Evolutionary conservation across 2,797 vertebrate species (phyloP).

Genomic region (Acanthornis magna): DNA sequence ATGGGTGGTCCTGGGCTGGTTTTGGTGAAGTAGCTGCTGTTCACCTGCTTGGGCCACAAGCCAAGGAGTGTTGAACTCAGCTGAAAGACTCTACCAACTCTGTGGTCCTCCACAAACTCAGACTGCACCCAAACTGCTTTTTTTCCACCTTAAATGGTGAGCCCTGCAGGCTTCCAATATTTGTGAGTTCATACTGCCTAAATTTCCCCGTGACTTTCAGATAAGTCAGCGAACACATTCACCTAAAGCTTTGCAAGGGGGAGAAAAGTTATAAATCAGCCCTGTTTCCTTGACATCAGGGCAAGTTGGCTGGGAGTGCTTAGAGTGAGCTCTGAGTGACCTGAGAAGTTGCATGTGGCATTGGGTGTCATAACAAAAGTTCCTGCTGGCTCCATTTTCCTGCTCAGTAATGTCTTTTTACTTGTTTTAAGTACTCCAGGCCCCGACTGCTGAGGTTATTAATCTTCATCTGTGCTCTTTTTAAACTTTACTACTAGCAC

Average conservation of each 20-base stretch:
- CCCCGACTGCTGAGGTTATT: constrained; percentile 40
- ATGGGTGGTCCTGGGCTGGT: background rate
- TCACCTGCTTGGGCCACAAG: background rate
- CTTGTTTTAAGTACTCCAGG: constrained; percentile 57
- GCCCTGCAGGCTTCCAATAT: background rate
- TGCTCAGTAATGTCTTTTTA: background rate
- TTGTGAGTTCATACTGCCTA: background rate
- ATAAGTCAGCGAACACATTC: background rate
- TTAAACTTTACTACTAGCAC: constrained; percentile 71
- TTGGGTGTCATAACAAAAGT: constrained; percentile 19
- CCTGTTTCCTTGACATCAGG: background rate
- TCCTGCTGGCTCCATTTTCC: constrained; percentile 19
- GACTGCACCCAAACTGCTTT: background rate
- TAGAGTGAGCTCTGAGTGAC: background rate
- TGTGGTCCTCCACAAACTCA: rapidly evolving
- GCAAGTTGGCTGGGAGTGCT: background rate
- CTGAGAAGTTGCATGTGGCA: background rate
- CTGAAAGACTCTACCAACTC: background rate
- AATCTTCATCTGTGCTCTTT: constrained; percentile 68
- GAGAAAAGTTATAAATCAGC: background rate
- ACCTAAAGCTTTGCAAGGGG: background rate
- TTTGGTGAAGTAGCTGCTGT: background rate
- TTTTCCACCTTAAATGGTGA: background rate
- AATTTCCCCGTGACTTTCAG: background rate
- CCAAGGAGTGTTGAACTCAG: background rate